Evolutionary conservation across 2,797 vertebrate species (phyloP), one percentile per base, ranked within the genome.

Genomic region (Onychomys torridus): DNA sequence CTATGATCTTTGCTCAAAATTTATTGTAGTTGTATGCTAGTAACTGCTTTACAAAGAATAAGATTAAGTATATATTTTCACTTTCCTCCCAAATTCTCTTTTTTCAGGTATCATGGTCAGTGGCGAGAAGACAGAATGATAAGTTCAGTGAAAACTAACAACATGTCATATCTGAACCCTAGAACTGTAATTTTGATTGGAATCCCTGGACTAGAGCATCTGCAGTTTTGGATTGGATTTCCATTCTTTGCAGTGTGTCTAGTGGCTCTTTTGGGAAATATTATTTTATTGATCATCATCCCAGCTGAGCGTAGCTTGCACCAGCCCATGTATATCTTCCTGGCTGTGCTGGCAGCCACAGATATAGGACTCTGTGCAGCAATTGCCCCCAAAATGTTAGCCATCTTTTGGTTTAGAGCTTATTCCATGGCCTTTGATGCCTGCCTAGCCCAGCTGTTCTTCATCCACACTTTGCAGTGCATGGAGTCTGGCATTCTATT

Each of bases 291-390:
- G 40, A 96, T 97, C 32, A 97, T 99, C 10, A 98, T 99, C 57
- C 96, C 46, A 75, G 59, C 95, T 0, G 97, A 98, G 40, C 89
- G 92, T 29, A 97, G 78, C 32, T 86, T 97, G 85, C 98, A 98
- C 94, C 97, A 98, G 87, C 99, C 99, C 94, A 99, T 99, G 99
- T 98, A 99, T 95, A 82, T 99, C 59, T 98, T 99, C n/a, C 97
- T 99, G 76, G 98, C 98, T 90, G 46, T 76, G 4, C 97, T 99
- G 23, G 98, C 99, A 29, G 32, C 98, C 0, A 98, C 99, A 3
- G 98, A 99, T 83, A n/a, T 99, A 37, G 92, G 99, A 37, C 71
- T 94, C 40, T 96, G 87, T 57, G 71, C 40, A 79, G 89, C 91
- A 76, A 96, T 96, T 69, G 85, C 23, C 49, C 95, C 96, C 14